Percentiles rank a stretch among this genome's conserved stretches.
These are phyloP conservation scores for Nannoperca australis DNA, from an alignment of 2,797 vertebrate genomes.

Conservation along the genomic window DNA sequence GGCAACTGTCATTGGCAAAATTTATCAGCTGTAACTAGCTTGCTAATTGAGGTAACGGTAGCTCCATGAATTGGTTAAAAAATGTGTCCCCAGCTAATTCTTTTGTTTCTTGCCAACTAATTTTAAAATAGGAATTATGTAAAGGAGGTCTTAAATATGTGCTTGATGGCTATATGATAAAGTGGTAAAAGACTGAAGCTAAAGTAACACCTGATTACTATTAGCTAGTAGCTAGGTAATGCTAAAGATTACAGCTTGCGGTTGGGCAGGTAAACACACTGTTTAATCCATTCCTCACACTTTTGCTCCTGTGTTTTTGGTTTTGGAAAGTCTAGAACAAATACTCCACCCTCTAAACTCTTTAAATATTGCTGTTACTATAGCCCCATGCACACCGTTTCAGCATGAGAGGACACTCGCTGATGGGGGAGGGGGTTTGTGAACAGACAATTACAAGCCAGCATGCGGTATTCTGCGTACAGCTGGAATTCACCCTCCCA, in stretches of 20 bases:
- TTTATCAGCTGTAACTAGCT: background rate
- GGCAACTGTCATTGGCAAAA: background rate
- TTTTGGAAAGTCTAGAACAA: background rate
- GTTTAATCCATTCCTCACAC: background rate
- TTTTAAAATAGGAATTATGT: background rate
- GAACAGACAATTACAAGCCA: background rate
- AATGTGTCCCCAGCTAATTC: background rate
- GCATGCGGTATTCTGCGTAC: background rate
- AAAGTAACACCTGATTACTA: background rate
- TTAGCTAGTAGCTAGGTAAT: background rate
- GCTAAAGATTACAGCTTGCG: too few relatives aligned
- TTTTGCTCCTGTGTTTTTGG: background rate
- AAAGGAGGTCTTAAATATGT: background rate
- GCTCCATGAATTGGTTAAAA: background rate
- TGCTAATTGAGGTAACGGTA: background rate
- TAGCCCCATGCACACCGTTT: background rate
- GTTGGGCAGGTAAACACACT: background rate
- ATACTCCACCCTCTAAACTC: background rate
- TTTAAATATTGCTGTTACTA: background rate
- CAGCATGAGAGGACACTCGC: background rate
- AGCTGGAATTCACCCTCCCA: constrained; percentile 22
- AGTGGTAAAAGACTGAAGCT: background rate
- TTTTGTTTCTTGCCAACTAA: background rate
- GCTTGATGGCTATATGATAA: background rate
- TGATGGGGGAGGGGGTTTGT: background rate